phyloP scores from a whole-genome alignment of 2,113 vertebrate species.

The Tetraodon nigroviridis region DNA sequence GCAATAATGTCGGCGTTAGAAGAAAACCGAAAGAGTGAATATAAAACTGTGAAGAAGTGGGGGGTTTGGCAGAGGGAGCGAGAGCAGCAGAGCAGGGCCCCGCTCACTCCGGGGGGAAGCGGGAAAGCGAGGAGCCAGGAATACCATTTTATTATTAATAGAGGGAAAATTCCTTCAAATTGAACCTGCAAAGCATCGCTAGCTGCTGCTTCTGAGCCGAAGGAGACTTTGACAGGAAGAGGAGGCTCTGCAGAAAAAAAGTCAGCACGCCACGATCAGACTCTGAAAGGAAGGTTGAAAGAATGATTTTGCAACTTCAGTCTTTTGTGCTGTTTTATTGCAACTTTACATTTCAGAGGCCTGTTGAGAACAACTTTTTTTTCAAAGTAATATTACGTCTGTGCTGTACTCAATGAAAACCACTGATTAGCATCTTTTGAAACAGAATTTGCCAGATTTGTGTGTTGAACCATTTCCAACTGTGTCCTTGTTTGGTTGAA shows the following conservation, averaged over 20 bases:
- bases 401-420: no score
- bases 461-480: no score
- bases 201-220: conserved; percentile 16
- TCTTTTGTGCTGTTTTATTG: no score
- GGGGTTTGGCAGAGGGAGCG: conserved; percentile 29
- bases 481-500: no score
- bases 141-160: conserved; percentile 67
- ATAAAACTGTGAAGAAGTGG: conserved; percentile 3
- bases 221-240: conserved; percentile 9
- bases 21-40: conserved; percentile 6
- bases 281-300: no score
- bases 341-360: no score
- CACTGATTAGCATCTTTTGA: no score
- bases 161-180: conserved; percentile 52
- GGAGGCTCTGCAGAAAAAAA: not conserved
- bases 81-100: conserved; percentile 22
- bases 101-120: conserved; percentile 25
- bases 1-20: conserved; percentile 11
- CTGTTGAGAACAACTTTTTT: no score
- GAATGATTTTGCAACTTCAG: no score
- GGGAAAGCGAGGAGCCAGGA: conserved; percentile 12
- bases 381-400: no score
- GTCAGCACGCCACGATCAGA: no score
- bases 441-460: no score
- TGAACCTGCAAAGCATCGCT: conserved; percentile 55